Conservation (phyloP, 2,888 invertebrate species). For the Agonopterix arenella region DNA sequence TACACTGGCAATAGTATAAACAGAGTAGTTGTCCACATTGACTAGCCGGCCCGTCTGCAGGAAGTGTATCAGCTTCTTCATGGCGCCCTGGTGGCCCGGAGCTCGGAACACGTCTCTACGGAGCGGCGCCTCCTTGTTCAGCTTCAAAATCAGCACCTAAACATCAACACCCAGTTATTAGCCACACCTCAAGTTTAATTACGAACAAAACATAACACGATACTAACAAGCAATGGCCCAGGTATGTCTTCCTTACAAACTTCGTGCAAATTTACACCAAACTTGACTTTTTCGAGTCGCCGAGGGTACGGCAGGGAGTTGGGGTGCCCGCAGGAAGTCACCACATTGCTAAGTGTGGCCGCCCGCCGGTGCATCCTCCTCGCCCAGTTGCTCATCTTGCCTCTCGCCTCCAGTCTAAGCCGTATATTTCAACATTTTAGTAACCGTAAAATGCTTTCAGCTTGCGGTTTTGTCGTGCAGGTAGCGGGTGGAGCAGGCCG, state of each 20-base stretch:
- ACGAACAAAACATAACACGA: conserved; percentile 5
- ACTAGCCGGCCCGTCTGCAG: conserved; percentile 92
- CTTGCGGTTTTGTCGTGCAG: not conserved
- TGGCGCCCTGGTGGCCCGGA: conserved; percentile 95
- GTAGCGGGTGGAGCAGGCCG: too few species aligned
- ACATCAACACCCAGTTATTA: conserved; percentile 24
- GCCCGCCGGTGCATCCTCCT: conserved; percentile 94
- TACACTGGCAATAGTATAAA: conserved; percentile 98
- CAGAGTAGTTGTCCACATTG: conserved; percentile 96
- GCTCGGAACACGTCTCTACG: conserved; percentile 96
- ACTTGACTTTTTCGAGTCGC: conserved; percentile 94
- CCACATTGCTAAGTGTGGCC: conserved; percentile 92
- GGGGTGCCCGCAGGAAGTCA: conserved; percentile 93
- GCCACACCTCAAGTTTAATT: not conserved
- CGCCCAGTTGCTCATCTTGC: conserved; percentile 92
- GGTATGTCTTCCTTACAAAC: conserved; percentile 97
- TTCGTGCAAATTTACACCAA: conserved; percentile 93
- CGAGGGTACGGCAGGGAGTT: conserved; percentile 87
- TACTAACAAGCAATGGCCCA: conserved; percentile 90
- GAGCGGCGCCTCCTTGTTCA: conserved; percentile 96
- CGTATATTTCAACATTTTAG: not conserved
- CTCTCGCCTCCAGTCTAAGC: conserved; percentile 1
- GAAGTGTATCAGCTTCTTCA: conserved; percentile 95
- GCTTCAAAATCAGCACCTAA: conserved; percentile 90
- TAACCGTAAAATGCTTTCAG: not conserved